A percentile compares a stretch with the other conserved stretches of the same genome.
phyloP scores from a whole-genome alignment of 2,888 invertebrate genomes.

The Plagiodera versicolora region DNA sequence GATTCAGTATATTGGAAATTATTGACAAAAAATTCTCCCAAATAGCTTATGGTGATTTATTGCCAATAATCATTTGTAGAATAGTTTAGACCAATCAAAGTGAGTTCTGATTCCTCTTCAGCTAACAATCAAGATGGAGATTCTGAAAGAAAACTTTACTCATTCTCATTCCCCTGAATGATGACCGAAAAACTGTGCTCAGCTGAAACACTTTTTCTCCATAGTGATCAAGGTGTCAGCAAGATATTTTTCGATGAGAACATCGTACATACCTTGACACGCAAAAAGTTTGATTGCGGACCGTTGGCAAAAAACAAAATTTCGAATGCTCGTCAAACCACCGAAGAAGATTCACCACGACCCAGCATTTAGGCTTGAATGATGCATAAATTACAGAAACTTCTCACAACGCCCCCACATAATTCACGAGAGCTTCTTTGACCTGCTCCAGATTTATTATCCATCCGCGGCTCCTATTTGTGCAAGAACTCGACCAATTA shows the following conservation, averaged over 20 bases:
- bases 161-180: too few relatives aligned
- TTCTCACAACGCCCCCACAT: constrained; percentile 8
- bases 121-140: too few relatives aligned
- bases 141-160: too few relatives aligned
- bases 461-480: constrained; percentile 22
- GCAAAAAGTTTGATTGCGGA: neutral
- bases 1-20: too few relatives aligned
- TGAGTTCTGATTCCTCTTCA: too few relatives aligned
- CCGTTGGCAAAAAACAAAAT: neutral
- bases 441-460: constrained; percentile 27
- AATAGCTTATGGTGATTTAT: too few relatives aligned
- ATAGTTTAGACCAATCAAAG: too few relatives aligned
- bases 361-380: constrained; percentile 2
- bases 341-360: neutral
- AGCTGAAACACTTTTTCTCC: too few relatives aligned
- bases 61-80: too few relatives aligned
- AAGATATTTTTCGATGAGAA: neutral
- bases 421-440: constrained; percentile 16
- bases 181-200: too few relatives aligned
- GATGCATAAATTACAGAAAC: neutral
- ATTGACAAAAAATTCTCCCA: too few relatives aligned
- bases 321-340: neutral
- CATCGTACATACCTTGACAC: neutral
- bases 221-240: neutral
- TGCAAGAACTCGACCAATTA: constrained; percentile 33